Evolutionary conservation across 1,140 invertebrate genomes (phyloP).

Genomic region (Andricus grossulariae): DNA sequence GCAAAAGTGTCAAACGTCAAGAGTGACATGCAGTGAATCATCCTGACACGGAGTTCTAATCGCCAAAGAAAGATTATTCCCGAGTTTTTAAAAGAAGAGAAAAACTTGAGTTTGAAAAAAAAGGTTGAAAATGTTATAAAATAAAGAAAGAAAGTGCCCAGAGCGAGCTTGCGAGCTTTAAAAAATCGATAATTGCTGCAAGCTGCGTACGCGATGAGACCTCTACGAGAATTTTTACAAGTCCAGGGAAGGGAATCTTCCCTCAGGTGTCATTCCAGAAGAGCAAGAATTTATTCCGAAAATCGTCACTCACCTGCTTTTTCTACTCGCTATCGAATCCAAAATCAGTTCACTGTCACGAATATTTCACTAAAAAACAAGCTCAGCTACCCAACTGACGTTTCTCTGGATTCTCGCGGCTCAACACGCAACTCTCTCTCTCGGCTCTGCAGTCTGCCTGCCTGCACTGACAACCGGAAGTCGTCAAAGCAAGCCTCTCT

Average conservation of each 20-base stretch:
- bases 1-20: too few species aligned
- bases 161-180: not conserved
- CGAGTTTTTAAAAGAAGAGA: too few species aligned
- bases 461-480: slow-evolving; percentile 45
- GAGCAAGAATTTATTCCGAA: not conserved
- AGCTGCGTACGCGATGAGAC: slow-evolving; percentile 46
- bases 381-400: slow-evolving; percentile 9
- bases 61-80: too few species aligned
- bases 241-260: slow-evolving; percentile 41
- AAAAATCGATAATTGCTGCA: slow-evolving; percentile 55
- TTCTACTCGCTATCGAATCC: slow-evolving; percentile 18
- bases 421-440: slow-evolving; percentile 39
- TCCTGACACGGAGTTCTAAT: too few species aligned
- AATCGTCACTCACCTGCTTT: slow-evolving; percentile 35
- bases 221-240: slow-evolving; percentile 50
- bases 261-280: not conserved
- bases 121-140: too few species aligned
- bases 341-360: slow-evolving; percentile 8
- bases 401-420: slow-evolving; percentile 40
- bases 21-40: too few species aligned
- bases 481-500: slow-evolving; percentile 12
- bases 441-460: slow-evolving; percentile 36
- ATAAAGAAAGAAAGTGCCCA: not conserved
- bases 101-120: too few species aligned
- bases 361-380: slow-evolving; percentile 7